Evolutionary conservation across 1,140 invertebrate species (phyloP).

Genomic region (Aphidius ervi): DNA sequence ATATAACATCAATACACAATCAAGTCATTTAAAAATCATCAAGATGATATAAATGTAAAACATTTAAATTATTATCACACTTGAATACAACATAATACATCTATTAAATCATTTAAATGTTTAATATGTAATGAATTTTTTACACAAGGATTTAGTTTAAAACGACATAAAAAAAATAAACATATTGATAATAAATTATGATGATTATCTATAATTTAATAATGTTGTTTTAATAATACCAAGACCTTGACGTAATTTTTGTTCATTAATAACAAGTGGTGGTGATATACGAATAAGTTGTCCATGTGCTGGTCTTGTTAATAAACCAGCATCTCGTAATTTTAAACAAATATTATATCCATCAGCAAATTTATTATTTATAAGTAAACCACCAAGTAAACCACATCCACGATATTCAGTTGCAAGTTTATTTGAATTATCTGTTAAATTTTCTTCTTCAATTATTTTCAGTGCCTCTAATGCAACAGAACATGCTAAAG

Average conservation of each 20-base stretch:
- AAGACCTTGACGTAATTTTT: constrained; percentile 61
- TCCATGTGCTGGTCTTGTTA: constrained; percentile 75
- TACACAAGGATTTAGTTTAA: constrained; percentile 50
- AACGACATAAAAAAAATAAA: constrained; percentile 45
- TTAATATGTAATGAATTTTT: constrained; percentile 50
- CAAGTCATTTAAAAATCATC: constrained; percentile 47
- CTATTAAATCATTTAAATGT: constrained; percentile 48
- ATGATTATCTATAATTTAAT: constrained; percentile 16
- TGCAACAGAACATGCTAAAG: constrained; percentile 68
- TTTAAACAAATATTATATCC: constrained; percentile 67
- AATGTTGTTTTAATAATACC: constrained; percentile 60
- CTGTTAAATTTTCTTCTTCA: constrained; percentile 70
- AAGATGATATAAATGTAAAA: constrained; percentile 48
- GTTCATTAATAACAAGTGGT: constrained; percentile 64
- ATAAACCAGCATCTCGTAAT: constrained; percentile 64
- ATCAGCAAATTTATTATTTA: constrained; percentile 63
- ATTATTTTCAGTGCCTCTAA: constrained; percentile 58
- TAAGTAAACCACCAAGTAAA: constrained; percentile 72
- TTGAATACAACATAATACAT: constrained; percentile 43
- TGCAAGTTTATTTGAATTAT: constrained; percentile 68
- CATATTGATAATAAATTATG: neutral
- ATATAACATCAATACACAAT: too few species aligned
- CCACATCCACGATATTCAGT: constrained; percentile 69
- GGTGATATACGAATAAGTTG: constrained; percentile 74
- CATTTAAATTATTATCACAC: constrained; percentile 48